Evolutionary conservation across 1,140 invertebrate species (phyloP), one percentile per base, ranked within the genome.

Genomic region (Tetragonula clypearis): DNA sequence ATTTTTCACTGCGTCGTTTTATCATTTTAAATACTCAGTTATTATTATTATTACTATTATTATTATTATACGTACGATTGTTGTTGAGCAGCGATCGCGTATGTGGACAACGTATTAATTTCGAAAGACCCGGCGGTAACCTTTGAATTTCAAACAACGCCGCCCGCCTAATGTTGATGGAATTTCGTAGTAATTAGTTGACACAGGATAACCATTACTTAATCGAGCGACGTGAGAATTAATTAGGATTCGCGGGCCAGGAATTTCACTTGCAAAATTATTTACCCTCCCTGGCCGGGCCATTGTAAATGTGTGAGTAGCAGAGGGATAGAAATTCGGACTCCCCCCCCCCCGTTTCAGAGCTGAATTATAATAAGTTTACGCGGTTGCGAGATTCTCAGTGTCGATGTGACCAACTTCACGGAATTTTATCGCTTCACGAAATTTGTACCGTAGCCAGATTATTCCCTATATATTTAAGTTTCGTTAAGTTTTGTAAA

Each of bases 161-260:
- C 41, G 15, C 1, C 41, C 55, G 19, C 26, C 49, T 75, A 65
- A 79, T 75, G 76, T 23, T 14, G 30, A 41, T 30, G 30, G 56
- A 68, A 83, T 87, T 79, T 83, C 66, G 68, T 17, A 58, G n/a
- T 77, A 85, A 86, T 87, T 75, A 73, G 60, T 56, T 79, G 80
- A 79, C 75, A 74, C 19, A 55, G 78, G 19, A 83, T 83, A 76
- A 83, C 74, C 69, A 69, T 83, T 72, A 66, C 23, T 87, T 79
- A 87, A 87, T 87, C n/a, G 75, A 83, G 26, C 62, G 69, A 30
- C 72, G 56, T 26, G 30, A 23, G 66, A 75, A 87, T 87, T 79
- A 86, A 87, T 87, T 87, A 87, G 62, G 30, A 60, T 12, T 30
- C 35, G n/a, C 78, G 14, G 62, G 1, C 30, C 4, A 0, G 35